Conservation (phyloP, 2,113 vertebrate genomes). For the Andinoacara biseriatus region DNA sequence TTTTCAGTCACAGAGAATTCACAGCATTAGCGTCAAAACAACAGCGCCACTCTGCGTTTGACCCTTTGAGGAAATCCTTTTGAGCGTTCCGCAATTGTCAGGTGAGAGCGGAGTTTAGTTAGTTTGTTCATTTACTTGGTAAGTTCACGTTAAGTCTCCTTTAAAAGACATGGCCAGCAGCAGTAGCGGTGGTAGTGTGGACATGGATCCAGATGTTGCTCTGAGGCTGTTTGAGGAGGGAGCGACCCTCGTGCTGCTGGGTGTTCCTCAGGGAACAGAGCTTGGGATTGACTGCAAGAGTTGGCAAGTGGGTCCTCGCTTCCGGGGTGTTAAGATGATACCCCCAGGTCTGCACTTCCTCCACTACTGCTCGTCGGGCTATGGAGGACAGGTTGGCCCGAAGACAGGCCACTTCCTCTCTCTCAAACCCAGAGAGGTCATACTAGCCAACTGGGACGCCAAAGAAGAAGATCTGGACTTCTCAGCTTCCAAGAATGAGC, state of each 20-base stretch:
- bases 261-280: conserved; percentile 89
- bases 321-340: conserved; percentile 95
- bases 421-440: conserved; percentile 83
- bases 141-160: neutral
- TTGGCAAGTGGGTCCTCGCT: conserved; percentile 92
- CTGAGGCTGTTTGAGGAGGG: conserved; percentile 91
- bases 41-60: neutral
- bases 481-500: conserved; percentile 77
- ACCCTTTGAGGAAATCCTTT: neutral
- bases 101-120: neutral
- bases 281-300: conserved; percentile 93
- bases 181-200: conserved; percentile 35
- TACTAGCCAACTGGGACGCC: conserved; percentile 86
- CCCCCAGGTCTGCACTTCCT: conserved; percentile 95
- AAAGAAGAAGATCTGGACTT: conserved; percentile 84
- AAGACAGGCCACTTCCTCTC: conserved; percentile 88
- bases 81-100: no score
- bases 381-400: conserved; percentile 83
- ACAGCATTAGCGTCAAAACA: neutral
- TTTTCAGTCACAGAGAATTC: neutral
- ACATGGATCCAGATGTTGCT: conserved; percentile 89
- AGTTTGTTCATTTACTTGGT: neutral
- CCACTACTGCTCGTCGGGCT: conserved; percentile 82
- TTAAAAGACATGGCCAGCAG: conserved; percentile 50
- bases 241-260: conserved; percentile 87